phyloP scores from a whole-genome alignment of 2,888 invertebrate species.

The Scelioninae gen. 2 region DNA sequence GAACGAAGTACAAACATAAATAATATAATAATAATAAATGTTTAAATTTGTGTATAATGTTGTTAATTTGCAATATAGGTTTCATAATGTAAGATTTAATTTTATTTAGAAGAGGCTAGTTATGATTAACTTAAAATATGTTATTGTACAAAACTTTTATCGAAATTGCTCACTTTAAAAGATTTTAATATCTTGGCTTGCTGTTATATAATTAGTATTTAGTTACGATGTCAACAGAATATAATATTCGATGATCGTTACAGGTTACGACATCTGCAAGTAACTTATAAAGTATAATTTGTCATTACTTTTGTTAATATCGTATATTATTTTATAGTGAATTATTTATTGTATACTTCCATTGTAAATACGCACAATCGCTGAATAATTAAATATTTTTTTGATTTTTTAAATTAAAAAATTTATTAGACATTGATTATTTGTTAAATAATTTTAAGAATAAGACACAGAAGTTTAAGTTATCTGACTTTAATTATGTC shows the following conservation, averaged over 20 bases:
- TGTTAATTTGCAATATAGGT: constrained; percentile 71
- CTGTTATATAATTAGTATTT: constrained; percentile 38
- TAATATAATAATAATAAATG: no score
- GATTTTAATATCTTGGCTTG: constrained; percentile 37
- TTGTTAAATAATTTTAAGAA: no score
- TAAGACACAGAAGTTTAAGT: no score
- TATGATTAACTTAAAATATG: constrained; percentile 72
- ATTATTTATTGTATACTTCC: constrained; percentile 39
- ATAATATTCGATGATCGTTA: constrained; percentile 12
- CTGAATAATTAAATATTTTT: constrained; percentile 29
- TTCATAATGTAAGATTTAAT: constrained; percentile 67
- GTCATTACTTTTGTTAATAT: constrained; percentile 40
- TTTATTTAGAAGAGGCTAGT: constrained; percentile 74
- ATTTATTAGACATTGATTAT: constrained; percentile 35
- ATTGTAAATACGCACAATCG: constrained; percentile 37
- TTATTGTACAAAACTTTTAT: constrained; percentile 70
- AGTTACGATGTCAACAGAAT: constrained; percentile 11
- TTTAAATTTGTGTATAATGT: constrained; percentile 70
- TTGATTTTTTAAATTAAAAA: background rate
- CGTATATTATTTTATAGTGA: constrained; percentile 21
- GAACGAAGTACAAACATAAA: constrained; percentile 73
- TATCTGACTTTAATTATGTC: no score
- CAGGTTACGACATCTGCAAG: constrained; percentile 7
- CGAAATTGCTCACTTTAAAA: constrained; percentile 45
- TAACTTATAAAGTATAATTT: constrained; percentile 49